Percentiles rank a stretch among this genome's conserved stretches.
These are phyloP conservation scores for Tachysurus fulvidraco DNA, from an alignment of 2,113 vertebrate genomes.

Conservation along the genomic window DNA sequence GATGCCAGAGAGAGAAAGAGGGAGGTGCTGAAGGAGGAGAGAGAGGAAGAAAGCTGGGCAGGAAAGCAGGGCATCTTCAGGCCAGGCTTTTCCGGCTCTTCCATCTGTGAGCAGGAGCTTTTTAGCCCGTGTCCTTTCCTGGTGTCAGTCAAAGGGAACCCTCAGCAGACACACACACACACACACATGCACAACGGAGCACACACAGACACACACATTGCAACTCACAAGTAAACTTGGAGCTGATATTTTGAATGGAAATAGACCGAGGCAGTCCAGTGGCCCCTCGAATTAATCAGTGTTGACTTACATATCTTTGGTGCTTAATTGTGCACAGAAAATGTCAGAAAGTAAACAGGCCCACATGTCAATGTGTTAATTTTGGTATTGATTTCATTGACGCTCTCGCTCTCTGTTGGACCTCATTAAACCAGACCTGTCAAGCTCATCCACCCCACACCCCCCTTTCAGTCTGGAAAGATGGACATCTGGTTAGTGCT, in stretches of 20 bases:
- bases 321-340: constrained; percentile 68
- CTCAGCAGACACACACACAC: constrained; percentile 30
- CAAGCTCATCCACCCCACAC: constrained; percentile 40
- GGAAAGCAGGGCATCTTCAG: constrained; percentile 39
- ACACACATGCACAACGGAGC: neutral
- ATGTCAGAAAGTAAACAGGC: constrained; percentile 73
- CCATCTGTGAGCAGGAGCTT: constrained; percentile 62
- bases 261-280: constrained; percentile 48
- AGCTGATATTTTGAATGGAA: constrained; percentile 43
- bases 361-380: constrained; percentile 71
- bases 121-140: constrained; percentile 58
- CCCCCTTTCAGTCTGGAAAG: constrained; percentile 39
- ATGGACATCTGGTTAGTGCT: constrained; percentile 51
- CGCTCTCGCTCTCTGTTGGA: constrained; percentile 53
- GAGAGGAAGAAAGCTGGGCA: constrained; percentile 27
- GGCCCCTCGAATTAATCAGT: constrained; percentile 63
- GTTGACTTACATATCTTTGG: constrained; percentile 67
- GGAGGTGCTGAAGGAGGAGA: constrained; percentile 40
- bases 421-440: constrained; percentile 64
- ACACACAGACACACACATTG: neutral
- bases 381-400: constrained; percentile 71
- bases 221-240: constrained; percentile 24
- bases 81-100: constrained; percentile 55
- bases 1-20: constrained; percentile 49
- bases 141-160: constrained; percentile 37